Evolutionary conservation across 2,888 invertebrate genomes (phyloP), one percentile per base, ranked within the genome.

Genomic region (Spodoptera littoralis): DNA sequence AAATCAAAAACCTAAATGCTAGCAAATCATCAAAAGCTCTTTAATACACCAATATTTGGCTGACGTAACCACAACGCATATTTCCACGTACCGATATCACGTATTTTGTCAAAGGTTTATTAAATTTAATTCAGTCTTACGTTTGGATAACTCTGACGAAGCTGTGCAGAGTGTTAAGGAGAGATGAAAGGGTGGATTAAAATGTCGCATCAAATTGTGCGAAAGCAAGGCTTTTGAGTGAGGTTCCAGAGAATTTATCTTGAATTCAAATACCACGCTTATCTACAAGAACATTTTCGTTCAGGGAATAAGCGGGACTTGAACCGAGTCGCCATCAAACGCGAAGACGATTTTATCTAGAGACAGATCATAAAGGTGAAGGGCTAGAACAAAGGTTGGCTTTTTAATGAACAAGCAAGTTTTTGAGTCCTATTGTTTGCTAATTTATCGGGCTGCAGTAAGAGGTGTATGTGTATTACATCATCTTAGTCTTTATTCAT

Each of bases 171-270:
- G 47, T 65, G 61, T 67, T 70, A 43, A 65, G 44, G 11, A 45
- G 53, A 63, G 64, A 76, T 66, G 70, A 70, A 70, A 70, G 55
- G 43, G 5, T 51, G 55, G 67, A 71, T 73, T 73, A 76, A 60
- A 60, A 60, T 50, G 73, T 64, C 70, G 41, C 57, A 49, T 53
- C 59, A 67, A 73, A 67, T 73, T 71, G 60, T 65, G 60, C 43
- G 57, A 57, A 52, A 47, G 27, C 52, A 59, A 62, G 51, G 58
- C 48, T 49, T 69, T 56, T 56, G 41, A 63, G 52, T 45, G 30
- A 42, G 48, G 43, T 66, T 49, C 51, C 41, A 49, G 56, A 62
- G 60, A 60, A 49, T 60, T 76, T 64, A 62, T 62, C 41, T 52
- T 12, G 43, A 62, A 72, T 60, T 60, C 51, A 46, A 60, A 44